Base-by-base conservation (phyloP, 2,113 vertebrate species). In the Oncorhynchus kisutch region DNA sequence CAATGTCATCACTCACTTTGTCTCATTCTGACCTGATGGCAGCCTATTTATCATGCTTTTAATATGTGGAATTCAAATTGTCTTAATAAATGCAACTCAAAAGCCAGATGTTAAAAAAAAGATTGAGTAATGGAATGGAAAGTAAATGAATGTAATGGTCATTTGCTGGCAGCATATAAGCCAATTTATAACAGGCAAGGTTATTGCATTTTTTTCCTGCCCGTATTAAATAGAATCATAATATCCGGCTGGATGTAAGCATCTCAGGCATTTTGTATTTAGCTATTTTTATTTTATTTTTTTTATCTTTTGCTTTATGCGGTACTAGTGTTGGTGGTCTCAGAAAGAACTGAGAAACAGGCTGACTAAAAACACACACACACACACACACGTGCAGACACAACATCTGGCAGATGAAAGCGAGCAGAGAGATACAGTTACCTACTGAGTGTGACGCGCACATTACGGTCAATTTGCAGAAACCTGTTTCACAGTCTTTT, bases 391-490 rank as follows among this genome's bases (percentile, higher is more conserved):
- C 64, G 48, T 9, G 29, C 49, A 18, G 39, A 25, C 24, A 18
- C 48, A 70, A 34, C n/a, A 49, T 74, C 72, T 82, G 70, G 66
- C 27, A 69, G 72, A 78, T 78, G 81, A 80, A 82, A 78, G 70
- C 22, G 45, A 39, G 14, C 48, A 12, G 74, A 64, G 77, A 68
- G 72, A 74, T 83, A 70, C 48, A 51, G 34, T 34, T 34, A 34
- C 34, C 7, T 7, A 34, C 70, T 57, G 22, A 59, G 74, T 77
- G 80, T 66, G 70, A 82, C 70, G 45, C 6, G 11, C 25, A 25
- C 80, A 76, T 87, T 73, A 78, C 20, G 16, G 72, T 85, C 82
- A 77, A 20, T 87, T 88, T 90, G 70, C 82, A 70, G 75, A 71
- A 81, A 83, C 77, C 82, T 78, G 77, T 81, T 81, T 74, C 74